Percentiles rank a stretch among this genome's conserved stretches.
These are phyloP conservation scores for Lates japonicus DNA, from an alignment of 2,797 vertebrate genomes.

Conservation along the genomic window DNA sequence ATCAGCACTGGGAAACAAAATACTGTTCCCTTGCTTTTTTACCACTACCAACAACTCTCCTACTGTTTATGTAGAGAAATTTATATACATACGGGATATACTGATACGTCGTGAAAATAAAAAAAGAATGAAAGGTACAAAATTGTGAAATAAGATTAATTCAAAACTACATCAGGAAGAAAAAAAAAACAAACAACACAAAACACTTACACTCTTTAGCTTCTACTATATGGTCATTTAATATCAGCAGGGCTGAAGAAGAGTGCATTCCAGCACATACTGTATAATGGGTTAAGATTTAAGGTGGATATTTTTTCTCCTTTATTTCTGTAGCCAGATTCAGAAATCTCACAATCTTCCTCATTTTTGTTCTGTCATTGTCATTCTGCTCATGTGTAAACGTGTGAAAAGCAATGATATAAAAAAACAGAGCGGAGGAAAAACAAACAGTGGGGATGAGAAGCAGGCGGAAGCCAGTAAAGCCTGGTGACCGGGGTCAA, in stretches of 20 bases:
- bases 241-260: slow-evolving; percentile 15
- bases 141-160: neutral
- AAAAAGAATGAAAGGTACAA: neutral
- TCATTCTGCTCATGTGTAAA: slow-evolving; percentile 74
- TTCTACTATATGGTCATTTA: neutral
- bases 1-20: slow-evolving; percentile 55
- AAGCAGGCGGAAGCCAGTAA: slow-evolving; percentile 85
- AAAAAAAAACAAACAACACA: neutral
- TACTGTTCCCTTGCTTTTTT: slow-evolving; percentile 39
- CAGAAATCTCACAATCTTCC: slow-evolving; percentile 22
- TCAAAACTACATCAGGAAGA: neutral
- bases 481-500: slow-evolving; percentile 84
- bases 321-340: slow-evolving; percentile 13
- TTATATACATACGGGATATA: neutral
- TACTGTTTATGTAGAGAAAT: slow-evolving; percentile 46
- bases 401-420: slow-evolving; percentile 77
- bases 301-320: neutral
- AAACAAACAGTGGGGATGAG: slow-evolving; percentile 81
- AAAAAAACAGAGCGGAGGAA: slow-evolving; percentile 71
- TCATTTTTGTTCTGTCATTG: slow-evolving; percentile 53
- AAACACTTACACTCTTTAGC: neutral
- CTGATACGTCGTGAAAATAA: slow-evolving; percentile 22
- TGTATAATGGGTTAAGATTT: slow-evolving; percentile 11
- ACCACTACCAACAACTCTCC: slow-evolving; percentile 19
- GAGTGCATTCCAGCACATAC: neutral